A percentile compares a stretch with the other conserved stretches of the same genome.
Conservation (phyloP, 2,113 vertebrate genomes). For the Alosa alosa region DNA sequence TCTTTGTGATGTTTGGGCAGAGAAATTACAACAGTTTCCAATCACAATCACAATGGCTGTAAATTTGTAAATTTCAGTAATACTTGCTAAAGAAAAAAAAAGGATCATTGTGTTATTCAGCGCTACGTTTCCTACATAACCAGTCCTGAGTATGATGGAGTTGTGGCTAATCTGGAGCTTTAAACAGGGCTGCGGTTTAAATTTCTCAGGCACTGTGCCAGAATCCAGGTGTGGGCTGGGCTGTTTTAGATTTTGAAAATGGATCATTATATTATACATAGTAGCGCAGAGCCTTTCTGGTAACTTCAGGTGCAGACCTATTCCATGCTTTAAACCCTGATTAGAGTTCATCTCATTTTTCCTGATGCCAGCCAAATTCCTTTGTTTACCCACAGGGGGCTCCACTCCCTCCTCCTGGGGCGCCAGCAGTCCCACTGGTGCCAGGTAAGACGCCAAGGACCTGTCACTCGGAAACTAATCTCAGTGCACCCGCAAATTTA, state of each 20-base stretch:
- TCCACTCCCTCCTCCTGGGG: neutral
- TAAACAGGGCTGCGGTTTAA: neutral
- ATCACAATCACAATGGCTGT: no score
- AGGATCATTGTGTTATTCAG: neutral
- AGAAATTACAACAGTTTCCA: no score
- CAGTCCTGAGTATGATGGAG: neutral
- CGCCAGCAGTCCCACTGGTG: neutral
- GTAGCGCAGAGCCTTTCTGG: no score
- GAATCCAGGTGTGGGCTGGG: no score
- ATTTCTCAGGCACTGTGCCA: no score
- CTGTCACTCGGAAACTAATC: neutral
- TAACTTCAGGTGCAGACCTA: no score
- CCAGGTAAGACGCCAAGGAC: constrained; percentile 1
- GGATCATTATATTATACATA: no score
- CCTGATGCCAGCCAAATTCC: neutral
- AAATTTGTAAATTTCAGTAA: neutral
- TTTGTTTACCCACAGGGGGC: neutral
- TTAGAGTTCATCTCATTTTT: neutral
- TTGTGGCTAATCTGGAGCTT: neutral
- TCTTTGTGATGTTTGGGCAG: neutral
- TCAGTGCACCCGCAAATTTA: neutral
- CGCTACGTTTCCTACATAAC: neutral
- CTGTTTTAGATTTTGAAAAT: no score
- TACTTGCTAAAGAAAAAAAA: neutral
- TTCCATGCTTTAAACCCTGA: no score